Evolutionary conservation across 2,888 invertebrate genomes (phyloP), one percentile per base, ranked within the genome.

Genomic region (Panzeria rudis): DNA sequence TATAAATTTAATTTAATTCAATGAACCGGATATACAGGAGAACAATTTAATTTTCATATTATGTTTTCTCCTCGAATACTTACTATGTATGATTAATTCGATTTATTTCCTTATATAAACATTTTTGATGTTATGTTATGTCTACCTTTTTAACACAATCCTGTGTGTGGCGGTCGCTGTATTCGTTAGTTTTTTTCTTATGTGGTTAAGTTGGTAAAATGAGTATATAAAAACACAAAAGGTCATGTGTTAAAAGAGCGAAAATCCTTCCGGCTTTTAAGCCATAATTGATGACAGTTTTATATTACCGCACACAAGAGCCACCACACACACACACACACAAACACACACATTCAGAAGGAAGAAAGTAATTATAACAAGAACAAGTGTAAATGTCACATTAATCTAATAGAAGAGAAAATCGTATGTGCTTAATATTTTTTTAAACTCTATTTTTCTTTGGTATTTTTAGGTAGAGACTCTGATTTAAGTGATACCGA

Each of bases 401-500:
- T 82, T 76, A 71, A 76, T 76, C 69, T 41, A 23, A 25, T 20
- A 25, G 8, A 52, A 13, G 17, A 72, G 6, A 32, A 8, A 29
- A 61, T 13, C 50, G 23, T 15, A 38, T 50, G 20, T 47, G 3
- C 4, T 38, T 17, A 61, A 23, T 3, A 6, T 32, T 56, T 41
- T 29, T 32, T 2, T 6, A 1, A 23, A 54, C 1, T 54, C 11
- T 20, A 17, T 56, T 44, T 50, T 15, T 56, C 23, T 23, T 29
- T 61, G 0, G 23, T 32, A 9, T 41, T 38, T 87, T 23, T 83
- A 92, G 92, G 90, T 72, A 92, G 89, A 41, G 91, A 92, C 77
- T 92, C 93, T 8, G 91, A 91, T 68, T 88, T 89, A 35, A 93
- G 92, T 47, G 98, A 98, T 90, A 97, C 97, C 88, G 98, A 98